Evolutionary conservation across 2,113 vertebrate species (phyloP), one percentile per base, ranked within the genome.

Genomic region (Beaufortia kweichowensis): DNA sequence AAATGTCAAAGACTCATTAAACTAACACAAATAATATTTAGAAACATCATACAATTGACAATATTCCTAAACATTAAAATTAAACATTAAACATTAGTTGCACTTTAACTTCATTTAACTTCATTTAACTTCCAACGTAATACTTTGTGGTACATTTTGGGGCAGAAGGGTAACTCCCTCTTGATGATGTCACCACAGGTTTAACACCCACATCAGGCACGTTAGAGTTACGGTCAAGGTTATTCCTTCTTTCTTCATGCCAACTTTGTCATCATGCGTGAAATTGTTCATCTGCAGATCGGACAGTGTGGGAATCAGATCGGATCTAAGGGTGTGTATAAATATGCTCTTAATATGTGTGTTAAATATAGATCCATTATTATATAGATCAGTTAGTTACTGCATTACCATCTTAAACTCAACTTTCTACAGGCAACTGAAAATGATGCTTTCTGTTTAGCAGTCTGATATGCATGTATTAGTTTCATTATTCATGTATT

Each of bases 291-390:
- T 80, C 90, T 99, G 75, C 97, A 99, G 92, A 95, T 98, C 0
- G 97, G 97, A 85, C 97, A 99, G 88, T 99, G 97, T 41, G 97
- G 97, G 29, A 99, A 99, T 92, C 97, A 99, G 87, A 97, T 98
- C 1, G 97, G 96, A 85, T 85, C 94, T n/a, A 21, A 98, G 98
- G 96, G 97, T 99, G 91, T 89, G 57, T 19, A 70, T 48, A 17
- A 48, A 4, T 48, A 48, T 21, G 2, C 4, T 56, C n/a, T n/a
- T n/a, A n/a, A 1, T 39, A 15, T 53, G 5, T 8, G 3, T 69
- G 53, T 69, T 69, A 39, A 39, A 39, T 7, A 8, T 41, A n/a
- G 26, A 24, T 43, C 3, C n/a, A 31, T 21, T 55, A 4, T 15
- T 68, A 31, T 21, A 21, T 33, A 6, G 35, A 33, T 39, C n/a